phyloP scores from a whole-genome alignment of 2,113 vertebrate species.

The Delphinus delphis region DNA sequence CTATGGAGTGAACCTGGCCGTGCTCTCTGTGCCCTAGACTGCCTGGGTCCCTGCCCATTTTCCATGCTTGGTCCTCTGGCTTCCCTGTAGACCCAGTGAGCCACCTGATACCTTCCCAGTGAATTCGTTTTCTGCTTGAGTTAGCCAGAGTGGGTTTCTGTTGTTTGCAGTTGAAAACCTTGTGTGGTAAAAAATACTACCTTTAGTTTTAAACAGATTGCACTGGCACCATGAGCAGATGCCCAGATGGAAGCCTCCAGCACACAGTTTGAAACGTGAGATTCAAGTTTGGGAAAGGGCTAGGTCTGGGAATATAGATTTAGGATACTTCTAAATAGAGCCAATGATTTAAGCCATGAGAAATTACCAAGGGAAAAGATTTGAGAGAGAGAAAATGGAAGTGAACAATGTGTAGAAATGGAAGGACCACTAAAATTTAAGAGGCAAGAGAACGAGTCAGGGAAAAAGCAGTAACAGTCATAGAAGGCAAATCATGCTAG shows the following conservation, averaged over 20 bases:
- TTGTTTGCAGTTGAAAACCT: slow-evolving; percentile 13
- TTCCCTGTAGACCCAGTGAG: neutral
- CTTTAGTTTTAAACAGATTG: slow-evolving; percentile 28
- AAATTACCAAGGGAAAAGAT: neutral
- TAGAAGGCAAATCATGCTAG: neutral
- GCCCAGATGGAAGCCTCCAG: neutral
- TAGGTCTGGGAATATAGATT: neutral
- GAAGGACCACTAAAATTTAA: neutral
- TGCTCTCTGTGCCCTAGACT: neutral
- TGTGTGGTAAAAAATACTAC: neutral
- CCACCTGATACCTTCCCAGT: slow-evolving; percentile 18
- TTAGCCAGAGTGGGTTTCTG: slow-evolving; percentile 48
- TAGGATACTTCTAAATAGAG: neutral
- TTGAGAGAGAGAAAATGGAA: neutral
- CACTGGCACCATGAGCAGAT: neutral
- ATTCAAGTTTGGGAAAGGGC: neutral
- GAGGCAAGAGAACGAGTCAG: neutral
- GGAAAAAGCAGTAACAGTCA: neutral
- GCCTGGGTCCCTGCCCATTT: slow-evolving; percentile 41
- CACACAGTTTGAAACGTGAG: neutral
- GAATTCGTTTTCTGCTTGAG: slow-evolving; percentile 53
- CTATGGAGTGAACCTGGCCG: neutral
- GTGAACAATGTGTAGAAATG: neutral
- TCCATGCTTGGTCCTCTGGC: slow-evolving; percentile 1
- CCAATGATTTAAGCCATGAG: neutral